Evolutionary conservation across 2,888 invertebrate genomes (phyloP), one percentile per base, ranked within the genome.

Genomic region (Peribatodes rhomboidaria): DNA sequence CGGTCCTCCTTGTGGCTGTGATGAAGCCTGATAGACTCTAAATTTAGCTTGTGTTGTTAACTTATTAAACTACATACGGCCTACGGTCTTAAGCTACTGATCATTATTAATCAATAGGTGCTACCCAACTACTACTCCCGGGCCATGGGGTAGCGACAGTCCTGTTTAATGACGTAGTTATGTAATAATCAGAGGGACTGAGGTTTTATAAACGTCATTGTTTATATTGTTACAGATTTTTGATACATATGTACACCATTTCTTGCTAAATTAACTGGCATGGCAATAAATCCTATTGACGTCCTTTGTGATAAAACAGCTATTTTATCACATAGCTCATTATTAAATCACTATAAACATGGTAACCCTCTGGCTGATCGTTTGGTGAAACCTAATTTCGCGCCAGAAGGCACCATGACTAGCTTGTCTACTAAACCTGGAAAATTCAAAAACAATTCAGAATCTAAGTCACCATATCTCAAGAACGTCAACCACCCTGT

Each of bases 381-480:
- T 50, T 68, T 78, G 37, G 61, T 74, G 14, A 82, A 81, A 75
- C 69, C 74, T 18, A 73, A 79, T 67, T 77, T 74, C 33, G 62
- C 73, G 13, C 62, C 78, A 1, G 77, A 82, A 37, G 72, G 72
- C n/a, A 80, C 72, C 61, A 56, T 74, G 27, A 69, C 74, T n/a
- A 80, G 78, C 61, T 55, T 67, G 33, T 62, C 61, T 44, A 70
- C 65, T 46, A 82, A 77, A 70, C 65, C 68, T 61, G 74, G 67
- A 37, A 82, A 78, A 71, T 44, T 53, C 2, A 83, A 78, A 60
- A 81, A 81, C 68, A 72, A 59, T 6, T 71, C 57, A 18, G 72
- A 74, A 39, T n/a, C 56, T 0, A 80, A 67, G 60, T 87, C 87
- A 2, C 87, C 90, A 0, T 89, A 90, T 65, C 70, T 89, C 1